These are phyloP conservation scores for Carlito syrichta DNA, from an alignment of 2,113 vertebrate genomes.

Conservation along the genomic window DNA sequence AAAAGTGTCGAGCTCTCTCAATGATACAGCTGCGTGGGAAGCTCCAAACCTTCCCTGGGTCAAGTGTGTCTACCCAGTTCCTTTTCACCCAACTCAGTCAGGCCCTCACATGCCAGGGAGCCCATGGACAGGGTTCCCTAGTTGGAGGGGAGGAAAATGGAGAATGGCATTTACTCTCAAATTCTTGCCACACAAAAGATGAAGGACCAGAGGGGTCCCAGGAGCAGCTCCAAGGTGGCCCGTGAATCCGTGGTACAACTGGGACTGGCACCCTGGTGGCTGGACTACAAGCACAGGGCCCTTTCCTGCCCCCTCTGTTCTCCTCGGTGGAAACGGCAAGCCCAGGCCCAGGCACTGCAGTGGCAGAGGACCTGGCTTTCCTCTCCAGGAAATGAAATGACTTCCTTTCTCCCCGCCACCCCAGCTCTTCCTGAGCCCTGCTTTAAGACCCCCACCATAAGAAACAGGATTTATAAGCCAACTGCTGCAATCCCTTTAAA, in stretches of 20 bases:
- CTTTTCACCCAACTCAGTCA: neutral
- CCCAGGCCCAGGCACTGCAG: constrained; percentile 11
- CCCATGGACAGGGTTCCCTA: neutral
- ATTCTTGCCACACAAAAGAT: neutral
- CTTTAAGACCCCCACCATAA: constrained; percentile 81
- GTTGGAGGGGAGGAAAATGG: neutral
- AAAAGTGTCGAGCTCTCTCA: neutral
- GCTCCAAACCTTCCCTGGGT: neutral
- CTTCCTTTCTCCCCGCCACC: constrained; percentile 68
- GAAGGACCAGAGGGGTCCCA: neutral
- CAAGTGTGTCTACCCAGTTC: neutral
- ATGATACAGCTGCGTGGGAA: too few relatives aligned
- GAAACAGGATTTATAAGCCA: constrained; percentile 82
- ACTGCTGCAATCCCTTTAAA: constrained; percentile 85
- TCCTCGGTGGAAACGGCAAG: too few relatives aligned
- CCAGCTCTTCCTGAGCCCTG: constrained; percentile 73
- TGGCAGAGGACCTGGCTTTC: constrained; percentile 70
- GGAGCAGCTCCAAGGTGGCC: neutral
- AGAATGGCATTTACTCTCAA: neutral
- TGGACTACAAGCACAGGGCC: neutral
- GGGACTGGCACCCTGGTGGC: neutral
- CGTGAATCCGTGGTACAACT: neutral
- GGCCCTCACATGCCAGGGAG: fast-evolving
- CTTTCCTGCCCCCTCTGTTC: constrained; percentile 56
- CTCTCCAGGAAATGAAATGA: constrained; percentile 83